Percentiles rank a stretch among this genome's conserved stretches.
Conservation (phyloP, 1,140 invertebrate genomes). For the Drosophila tristis region DNA sequence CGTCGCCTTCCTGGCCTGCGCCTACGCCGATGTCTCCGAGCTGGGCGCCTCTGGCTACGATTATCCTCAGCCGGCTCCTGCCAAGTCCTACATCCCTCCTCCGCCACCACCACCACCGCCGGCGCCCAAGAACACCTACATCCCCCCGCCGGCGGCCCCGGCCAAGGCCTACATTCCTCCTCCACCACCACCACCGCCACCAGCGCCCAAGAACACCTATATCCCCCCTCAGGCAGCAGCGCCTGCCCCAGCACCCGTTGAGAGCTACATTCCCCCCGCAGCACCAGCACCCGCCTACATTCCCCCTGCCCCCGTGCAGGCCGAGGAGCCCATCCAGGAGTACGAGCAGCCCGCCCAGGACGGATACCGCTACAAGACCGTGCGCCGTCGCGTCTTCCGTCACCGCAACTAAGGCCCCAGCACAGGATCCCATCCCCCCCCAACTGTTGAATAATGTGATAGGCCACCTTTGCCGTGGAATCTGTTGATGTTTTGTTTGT, state of each 20-base stretch:
- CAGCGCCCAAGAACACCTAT: slow-evolving; percentile 48
- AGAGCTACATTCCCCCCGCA: slow-evolving; percentile 58
- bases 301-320: slow-evolving; percentile 48
- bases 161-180: slow-evolving; percentile 55
- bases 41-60: slow-evolving; percentile 60
- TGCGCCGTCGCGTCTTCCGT: slow-evolving; percentile 77
- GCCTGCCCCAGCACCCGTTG: slow-evolving; percentile 23
- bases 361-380: slow-evolving; percentile 79
- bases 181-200: slow-evolving; percentile 50
- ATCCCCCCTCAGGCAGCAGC: slow-evolving; percentile 48
- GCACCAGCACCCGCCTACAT: slow-evolving; percentile 50
- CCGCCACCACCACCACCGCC: slow-evolving; percentile 69
- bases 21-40: slow-evolving; percentile 74
- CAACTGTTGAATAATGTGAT: slow-evolving; percentile 66
- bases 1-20: slow-evolving; percentile 74
- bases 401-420: slow-evolving; percentile 59
- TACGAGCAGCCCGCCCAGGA: slow-evolving; percentile 75
- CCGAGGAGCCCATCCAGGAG: slow-evolving; percentile 59
- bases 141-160: slow-evolving; percentile 55
- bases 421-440: too few species aligned
- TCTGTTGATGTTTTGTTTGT: slow-evolving; percentile 27
- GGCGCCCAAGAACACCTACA: slow-evolving; percentile 66
- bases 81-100: slow-evolving; percentile 61
- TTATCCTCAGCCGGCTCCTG: slow-evolving; percentile 66
- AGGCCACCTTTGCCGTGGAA: slow-evolving; percentile 23